phyloP scores from a whole-genome alignment of 92 coral and sea anemone genomes.

The Umimayanthus kanabou region DNA sequence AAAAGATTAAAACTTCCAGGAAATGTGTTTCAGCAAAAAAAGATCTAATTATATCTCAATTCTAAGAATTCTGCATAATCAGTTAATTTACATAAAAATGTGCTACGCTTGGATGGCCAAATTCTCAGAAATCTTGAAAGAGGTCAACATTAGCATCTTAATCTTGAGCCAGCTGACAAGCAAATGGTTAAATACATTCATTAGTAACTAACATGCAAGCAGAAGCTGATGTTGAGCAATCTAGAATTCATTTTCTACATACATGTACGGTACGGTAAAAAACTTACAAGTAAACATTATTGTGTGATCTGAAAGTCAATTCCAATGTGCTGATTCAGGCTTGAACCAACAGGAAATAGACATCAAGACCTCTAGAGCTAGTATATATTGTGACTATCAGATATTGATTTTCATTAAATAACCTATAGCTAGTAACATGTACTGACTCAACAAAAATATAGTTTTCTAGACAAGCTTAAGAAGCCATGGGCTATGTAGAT shows the following conservation, averaged over 20 bases:
- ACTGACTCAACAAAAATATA: too few relatives aligned
- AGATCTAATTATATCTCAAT: not conserved
- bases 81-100: constrained; percentile 13
- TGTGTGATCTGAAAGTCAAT: not conserved
- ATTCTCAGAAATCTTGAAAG: not conserved
- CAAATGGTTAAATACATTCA: not conserved
- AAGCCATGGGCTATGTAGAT: too few relatives aligned
- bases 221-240: not conserved
- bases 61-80: constrained; percentile 29
- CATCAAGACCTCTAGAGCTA: not conserved
- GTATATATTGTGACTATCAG: too few relatives aligned
- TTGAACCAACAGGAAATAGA: not conserved
- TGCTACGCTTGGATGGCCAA: constrained; percentile 10
- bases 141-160: not conserved
- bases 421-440: too few relatives aligned
- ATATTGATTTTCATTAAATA: too few relatives aligned
- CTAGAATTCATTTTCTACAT: too few relatives aligned
- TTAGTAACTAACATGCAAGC: not conserved
- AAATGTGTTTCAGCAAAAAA: constrained; percentile 31
- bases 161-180: not conserved
- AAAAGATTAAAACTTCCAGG: constrained; percentile 19
- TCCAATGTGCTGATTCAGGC: not conserved
- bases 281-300: too few relatives aligned
- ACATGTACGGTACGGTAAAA: too few relatives aligned
- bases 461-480: not conserved